Percentiles rank a stretch among this genome's conserved stretches.
phyloP scores from a whole-genome alignment of 1,140 invertebrate genomes.

The Chironomus striatipennis region DNA sequence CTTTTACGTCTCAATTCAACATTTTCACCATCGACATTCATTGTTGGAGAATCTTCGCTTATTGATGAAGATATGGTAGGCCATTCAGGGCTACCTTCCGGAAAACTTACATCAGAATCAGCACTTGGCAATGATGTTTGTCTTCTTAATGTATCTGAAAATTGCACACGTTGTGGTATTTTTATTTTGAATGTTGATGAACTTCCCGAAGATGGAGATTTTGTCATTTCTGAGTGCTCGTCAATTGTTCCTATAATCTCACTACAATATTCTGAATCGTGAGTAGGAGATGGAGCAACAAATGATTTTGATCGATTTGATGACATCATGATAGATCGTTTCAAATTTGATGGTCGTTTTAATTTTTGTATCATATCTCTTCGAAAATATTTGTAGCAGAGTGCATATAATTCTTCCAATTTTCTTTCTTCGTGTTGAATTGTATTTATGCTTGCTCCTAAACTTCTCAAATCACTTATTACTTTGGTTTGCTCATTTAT shows the following conservation, averaged over 20 bases:
- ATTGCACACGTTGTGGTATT: conserved; percentile 33
- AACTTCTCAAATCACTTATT: conserved; percentile 80
- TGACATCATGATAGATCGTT: conserved; percentile 33
- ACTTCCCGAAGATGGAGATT: conserved; percentile 50
- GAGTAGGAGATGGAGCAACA: conserved; percentile 26
- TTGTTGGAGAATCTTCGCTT: conserved; percentile 38
- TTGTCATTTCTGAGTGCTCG: neutral
- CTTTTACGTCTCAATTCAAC: conserved; percentile 49
- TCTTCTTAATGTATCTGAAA: conserved; percentile 40
- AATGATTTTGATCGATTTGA: conserved; percentile 38
- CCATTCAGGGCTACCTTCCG: conserved; percentile 52
- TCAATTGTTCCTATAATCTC: neutral
- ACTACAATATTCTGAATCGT: neutral
- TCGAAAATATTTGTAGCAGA: conserved; percentile 82
- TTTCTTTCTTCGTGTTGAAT: conserved; percentile 86
- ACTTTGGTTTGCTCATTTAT: conserved; percentile 95
- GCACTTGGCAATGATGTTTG: conserved; percentile 63
- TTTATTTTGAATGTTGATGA: conserved; percentile 53
- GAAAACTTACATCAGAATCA: conserved; percentile 56
- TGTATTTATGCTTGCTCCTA: conserved; percentile 83
- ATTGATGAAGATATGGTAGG: conserved; percentile 29
- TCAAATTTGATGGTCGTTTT: conserved; percentile 35
- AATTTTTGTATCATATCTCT: conserved; percentile 44
- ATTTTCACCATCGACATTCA: conserved; percentile 54
- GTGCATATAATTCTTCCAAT: conserved; percentile 81